Evolutionary conservation across 2,113 vertebrate species (phyloP), one percentile per base, ranked within the genome.

Genomic region (cat (Felis catus)): DNA sequence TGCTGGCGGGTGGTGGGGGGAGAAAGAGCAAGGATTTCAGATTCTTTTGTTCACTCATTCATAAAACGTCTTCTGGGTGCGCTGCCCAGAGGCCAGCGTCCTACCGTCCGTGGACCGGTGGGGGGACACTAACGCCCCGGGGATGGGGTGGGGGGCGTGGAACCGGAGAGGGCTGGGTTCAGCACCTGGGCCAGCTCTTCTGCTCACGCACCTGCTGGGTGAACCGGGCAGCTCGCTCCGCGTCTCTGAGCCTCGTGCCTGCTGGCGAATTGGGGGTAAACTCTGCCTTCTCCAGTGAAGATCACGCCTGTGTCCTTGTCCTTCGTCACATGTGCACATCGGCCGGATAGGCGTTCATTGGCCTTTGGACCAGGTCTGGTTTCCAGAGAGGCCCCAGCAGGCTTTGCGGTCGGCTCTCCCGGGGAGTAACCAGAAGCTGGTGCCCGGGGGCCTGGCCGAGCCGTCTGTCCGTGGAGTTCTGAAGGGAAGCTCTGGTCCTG

Each of bases 1-100:
- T 31, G 1, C 95, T 1, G 66, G 89, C 5, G 1, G 0, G 3
- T 3, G 11, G 36, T 0, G 41, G 1, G 84, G 41, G 84, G 83
- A 8, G 4, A 12, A 4, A 9, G n/a, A 1, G 48, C 58, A 1
- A 45, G 76, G 48, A 16, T 0, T 5, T 29, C 61, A 0, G 16
- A 5, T 12, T 16, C 96, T 70, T 97, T 78, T 66, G 95, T 91
- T 95, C 81, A 0, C 61, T 92, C 96, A 96, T 96, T 98, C 97
- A 97, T 93, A 96, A 95, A 94, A 80, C 71, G 12, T 31, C 1
- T 51, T 51, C 87, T 36, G 94, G 66, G 78, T 2, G 36, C 10
- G 0, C 31, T 5, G 58, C 61, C 73, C n/a, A 0, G 0, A 0
- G 70, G 13, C 58, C 79, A 4, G 55, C 6, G 0, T 7, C 13